Evolutionary conservation across 2,888 invertebrate genomes (phyloP), one percentile per base, ranked within the genome.

Genomic region (Temnothorax unifasciatus): DNA sequence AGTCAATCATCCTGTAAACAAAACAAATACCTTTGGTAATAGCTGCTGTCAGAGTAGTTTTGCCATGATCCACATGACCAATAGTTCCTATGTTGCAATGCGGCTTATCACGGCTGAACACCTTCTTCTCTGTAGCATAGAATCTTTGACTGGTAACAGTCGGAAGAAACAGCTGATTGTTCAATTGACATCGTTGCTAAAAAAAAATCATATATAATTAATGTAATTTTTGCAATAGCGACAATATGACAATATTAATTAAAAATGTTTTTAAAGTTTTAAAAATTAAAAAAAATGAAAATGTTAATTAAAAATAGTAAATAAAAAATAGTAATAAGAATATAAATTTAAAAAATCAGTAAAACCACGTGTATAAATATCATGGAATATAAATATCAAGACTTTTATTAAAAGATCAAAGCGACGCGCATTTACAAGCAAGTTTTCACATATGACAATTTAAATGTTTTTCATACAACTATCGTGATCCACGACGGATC

Each of bases 61-160:
- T 99, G 57, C 99, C 99, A 95, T 99, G 99, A 95, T 99, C 99
- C 64, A 99, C 99, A 96, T 99, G 99, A 2, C 99, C 99, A 93
- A 99, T 99, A 0, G 99, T 99, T 15, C 99, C 99, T 54, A 99
- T 97, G 95, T 99, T 99, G 92, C 99, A 98, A 95, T 99, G 99
- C n/a, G 98, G 98, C 93, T 98, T 99, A 41, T 96, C 97, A 89
- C 98, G 96, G 90, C 96, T 96, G 94, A 96, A 99, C 0, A 98
- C 96, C 94, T 97, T 97, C 92, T 98, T 98, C 90, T 98, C 98
- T 6, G 34, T 34, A 0, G 97, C 96, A 91, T 96, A 97, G 86
- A 94, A 95, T 86, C 96, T 94, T 75, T 94, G 94, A 92, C 93
- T 95, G 91, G 86, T 96, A 93, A 90, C 93, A 88, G 82, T 91